Evolutionary conservation across 2,113 vertebrate genomes (phyloP), one percentile per base, ranked within the genome.

Genomic region (Amphiprion ocellaris): DNA sequence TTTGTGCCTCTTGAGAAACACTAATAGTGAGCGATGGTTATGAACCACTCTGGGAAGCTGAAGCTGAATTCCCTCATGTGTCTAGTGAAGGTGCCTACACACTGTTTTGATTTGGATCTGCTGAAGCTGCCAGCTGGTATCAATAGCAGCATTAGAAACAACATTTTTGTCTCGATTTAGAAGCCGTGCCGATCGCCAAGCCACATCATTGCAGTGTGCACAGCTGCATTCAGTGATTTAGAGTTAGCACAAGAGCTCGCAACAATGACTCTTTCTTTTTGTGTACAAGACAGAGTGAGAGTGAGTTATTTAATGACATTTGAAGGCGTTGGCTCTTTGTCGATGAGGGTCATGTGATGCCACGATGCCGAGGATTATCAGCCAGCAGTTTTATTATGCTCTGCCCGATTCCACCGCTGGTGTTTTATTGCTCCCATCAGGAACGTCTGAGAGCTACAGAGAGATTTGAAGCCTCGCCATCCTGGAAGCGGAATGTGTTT

Each of bases 401-500:
- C 59, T 30, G 69, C 33, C 61, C 1, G 52, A 63, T 79, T 84
- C 56, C 74, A 54, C 37, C 46, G 5, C 72, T 63, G 80, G 1
- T 59, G 65, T 73, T 83, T 79, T 69, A 77, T 70, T 12, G 63
- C 69, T 81, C 79, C 67, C 28, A 21, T 62, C 72, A 62, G 77
- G 52, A 84, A 60, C 11, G 58, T 56, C 17, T 66, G 52, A 64
- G 77, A 74, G 44, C 54, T 16, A 0, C 74, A 64, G 69, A 63
- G 50, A 59, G 69, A 85, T 62, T 41, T 3, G 79, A 84, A 81
- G 60, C 77, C 70, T 83, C 53, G 30, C 50, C 6, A 39, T 68
- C 79, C 41, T 86, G 21, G 59, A 79, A 49, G 77, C 53, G 55
- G 77, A 88, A 86, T 81, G 81, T 77, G 70, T 89, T 81, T 83